A percentile compares a stretch with the other conserved stretches of the same genome.
Conservation (phyloP, 2,888 invertebrate genomes). For the Drosophila fungiperda region DNA sequence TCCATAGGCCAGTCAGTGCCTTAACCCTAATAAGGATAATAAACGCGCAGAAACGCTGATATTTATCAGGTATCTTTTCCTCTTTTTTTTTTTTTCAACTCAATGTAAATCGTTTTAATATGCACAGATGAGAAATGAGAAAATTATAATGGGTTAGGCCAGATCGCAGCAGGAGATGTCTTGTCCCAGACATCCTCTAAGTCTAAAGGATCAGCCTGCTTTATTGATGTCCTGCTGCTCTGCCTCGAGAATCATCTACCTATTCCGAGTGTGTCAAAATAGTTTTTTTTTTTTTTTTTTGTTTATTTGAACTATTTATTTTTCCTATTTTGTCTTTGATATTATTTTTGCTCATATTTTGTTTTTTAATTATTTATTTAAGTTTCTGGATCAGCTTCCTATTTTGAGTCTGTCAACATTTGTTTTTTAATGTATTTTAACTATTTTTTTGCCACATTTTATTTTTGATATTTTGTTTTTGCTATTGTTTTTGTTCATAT, state of each 20-base stretch:
- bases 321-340: too few relatives aligned
- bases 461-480: too few relatives aligned
- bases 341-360: too few relatives aligned
- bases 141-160: background rate
- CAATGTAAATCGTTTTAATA: background rate
- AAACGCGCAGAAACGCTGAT: background rate
- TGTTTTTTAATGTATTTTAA: too few relatives aligned
- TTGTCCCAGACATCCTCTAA: background rate
- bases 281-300: too few relatives aligned
- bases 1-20: slow-evolving; percentile 21
- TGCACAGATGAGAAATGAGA: background rate
- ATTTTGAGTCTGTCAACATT: background rate
- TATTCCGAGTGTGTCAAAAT: background rate
- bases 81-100: background rate
- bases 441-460: too few relatives aligned
- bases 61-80: too few relatives aligned
- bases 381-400: background rate
- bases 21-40: slow-evolving; percentile 21
- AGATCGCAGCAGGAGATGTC: background rate
- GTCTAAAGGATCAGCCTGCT: background rate
- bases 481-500: too few relatives aligned
- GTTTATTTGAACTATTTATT: too few relatives aligned
- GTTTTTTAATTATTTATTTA: too few relatives aligned
- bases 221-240: too few relatives aligned
- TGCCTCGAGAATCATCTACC: background rate